Evolutionary conservation across 2,113 vertebrate genomes (phyloP).

Genomic region (Oncorhynchus kisutch): DNA sequence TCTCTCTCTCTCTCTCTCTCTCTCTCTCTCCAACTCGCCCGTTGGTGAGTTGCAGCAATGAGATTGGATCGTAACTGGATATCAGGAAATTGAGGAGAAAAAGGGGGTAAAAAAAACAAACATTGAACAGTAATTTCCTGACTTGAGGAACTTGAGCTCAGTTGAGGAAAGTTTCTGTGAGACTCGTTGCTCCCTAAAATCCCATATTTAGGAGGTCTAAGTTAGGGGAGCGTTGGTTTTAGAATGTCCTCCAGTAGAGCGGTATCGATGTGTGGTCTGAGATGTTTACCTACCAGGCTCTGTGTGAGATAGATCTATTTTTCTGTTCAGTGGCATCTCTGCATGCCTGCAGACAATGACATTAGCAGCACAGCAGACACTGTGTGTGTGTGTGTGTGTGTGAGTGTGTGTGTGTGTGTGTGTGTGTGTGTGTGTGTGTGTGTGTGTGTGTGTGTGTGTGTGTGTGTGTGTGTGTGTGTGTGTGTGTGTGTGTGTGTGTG

Average conservation of each 20-base stretch:
- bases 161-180: no score
- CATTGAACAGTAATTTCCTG: no score
- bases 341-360: slow-evolving; percentile 17
- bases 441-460: neutral
- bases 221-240: neutral
- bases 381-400: slow-evolving; percentile 19
- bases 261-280: neutral
- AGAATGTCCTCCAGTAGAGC: neutral
- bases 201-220: neutral
- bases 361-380: slow-evolving; percentile 25
- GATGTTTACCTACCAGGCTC: neutral
- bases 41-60: no score
- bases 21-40: no score
- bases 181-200: neutral
- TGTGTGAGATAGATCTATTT: slow-evolving; percentile 25
- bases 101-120: no score
- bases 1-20: no score
- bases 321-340: slow-evolving; percentile 48
- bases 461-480: neutral
- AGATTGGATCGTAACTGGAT: no score
- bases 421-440: neutral
- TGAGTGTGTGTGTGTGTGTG: slow-evolving; percentile 20
- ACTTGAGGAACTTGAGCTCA: no score
- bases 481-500: slow-evolving; percentile 15
- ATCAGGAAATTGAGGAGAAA: no score